phyloP scores from a whole-genome alignment of 2,888 invertebrate genomes.

The Rugalucina vietnamica region DNA sequence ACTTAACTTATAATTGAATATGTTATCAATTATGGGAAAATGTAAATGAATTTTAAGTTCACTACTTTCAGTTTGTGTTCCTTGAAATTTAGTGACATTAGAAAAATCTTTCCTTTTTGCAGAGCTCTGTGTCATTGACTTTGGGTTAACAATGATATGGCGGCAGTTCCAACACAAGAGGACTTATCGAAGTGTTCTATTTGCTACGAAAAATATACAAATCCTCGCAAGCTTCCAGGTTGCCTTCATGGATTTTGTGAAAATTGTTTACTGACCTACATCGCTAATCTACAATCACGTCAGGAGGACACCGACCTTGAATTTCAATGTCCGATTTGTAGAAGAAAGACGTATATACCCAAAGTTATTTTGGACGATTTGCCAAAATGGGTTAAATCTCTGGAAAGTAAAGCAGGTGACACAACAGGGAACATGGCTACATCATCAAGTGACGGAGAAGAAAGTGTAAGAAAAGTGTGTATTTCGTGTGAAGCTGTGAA shows the following conservation, averaged over 20 bases:
- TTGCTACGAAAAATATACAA: background rate
- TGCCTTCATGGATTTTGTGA: background rate
- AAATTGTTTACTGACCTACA: background rate
- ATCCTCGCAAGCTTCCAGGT: background rate
- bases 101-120: too few relatives aligned
- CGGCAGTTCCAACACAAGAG: background rate
- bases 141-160: too few relatives aligned
- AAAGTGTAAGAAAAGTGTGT: background rate
- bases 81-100: too few relatives aligned
- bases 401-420: background rate
- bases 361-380: background rate
- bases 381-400: background rate
- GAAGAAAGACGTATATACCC: background rate
- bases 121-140: too few relatives aligned
- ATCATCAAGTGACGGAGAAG: background rate
- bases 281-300: background rate
- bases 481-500: background rate
- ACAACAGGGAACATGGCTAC: background rate
- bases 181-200: background rate
- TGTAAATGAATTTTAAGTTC: too few relatives aligned
- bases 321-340: background rate
- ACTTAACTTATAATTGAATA: too few relatives aligned
- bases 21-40: too few relatives aligned
- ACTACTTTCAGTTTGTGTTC: too few relatives aligned
- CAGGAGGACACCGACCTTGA: background rate